Conservation (phyloP, 2,113 vertebrate species). For the Xenopus borealis region DNA sequence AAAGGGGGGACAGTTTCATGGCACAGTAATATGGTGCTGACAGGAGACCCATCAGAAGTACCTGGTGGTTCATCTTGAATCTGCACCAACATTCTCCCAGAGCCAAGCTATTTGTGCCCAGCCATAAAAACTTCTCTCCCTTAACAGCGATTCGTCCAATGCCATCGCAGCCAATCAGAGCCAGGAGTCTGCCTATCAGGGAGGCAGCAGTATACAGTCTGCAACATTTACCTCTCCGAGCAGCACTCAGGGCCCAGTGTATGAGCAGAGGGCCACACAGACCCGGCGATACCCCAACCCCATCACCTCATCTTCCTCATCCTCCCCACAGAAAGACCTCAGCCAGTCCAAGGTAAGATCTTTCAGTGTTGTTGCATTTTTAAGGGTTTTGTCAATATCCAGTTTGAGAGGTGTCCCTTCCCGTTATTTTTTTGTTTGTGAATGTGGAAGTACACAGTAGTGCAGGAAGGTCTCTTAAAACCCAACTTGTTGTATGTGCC, state of each 20-base stretch:
- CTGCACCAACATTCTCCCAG: background rate
- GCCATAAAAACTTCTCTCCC: background rate
- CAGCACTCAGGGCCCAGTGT: constrained; percentile 79
- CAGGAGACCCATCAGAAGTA: background rate
- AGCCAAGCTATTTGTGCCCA: background rate
- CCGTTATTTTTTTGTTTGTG: too few species aligned
- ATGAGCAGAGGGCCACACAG: constrained; percentile 89
- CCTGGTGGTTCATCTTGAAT: too few species aligned
- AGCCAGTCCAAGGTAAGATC: constrained; percentile 82
- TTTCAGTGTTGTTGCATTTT: too few species aligned
- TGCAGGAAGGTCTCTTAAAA: too few species aligned
- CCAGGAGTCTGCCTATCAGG: constrained; percentile 77
- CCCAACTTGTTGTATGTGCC: too few species aligned
- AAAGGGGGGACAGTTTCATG: constrained; percentile 47
- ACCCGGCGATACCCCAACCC: constrained; percentile 85
- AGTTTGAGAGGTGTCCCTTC: too few species aligned
- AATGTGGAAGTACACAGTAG: too few species aligned
- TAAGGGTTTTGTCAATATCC: too few species aligned
- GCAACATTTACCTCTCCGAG: constrained; percentile 77
- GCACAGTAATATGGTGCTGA: constrained; percentile 40
- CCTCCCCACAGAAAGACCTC: constrained; percentile 87
- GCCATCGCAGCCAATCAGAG: constrained; percentile 82
- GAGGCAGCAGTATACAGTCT: constrained; percentile 66
- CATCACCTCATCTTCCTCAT: constrained; percentile 65
- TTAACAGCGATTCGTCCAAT: constrained; percentile 79